A percentile compares a stretch with the other conserved stretches of the same genome.
phyloP scores from a whole-genome alignment of 1,140 invertebrate genomes.

The Lepeophtheirus salmonis region DNA sequence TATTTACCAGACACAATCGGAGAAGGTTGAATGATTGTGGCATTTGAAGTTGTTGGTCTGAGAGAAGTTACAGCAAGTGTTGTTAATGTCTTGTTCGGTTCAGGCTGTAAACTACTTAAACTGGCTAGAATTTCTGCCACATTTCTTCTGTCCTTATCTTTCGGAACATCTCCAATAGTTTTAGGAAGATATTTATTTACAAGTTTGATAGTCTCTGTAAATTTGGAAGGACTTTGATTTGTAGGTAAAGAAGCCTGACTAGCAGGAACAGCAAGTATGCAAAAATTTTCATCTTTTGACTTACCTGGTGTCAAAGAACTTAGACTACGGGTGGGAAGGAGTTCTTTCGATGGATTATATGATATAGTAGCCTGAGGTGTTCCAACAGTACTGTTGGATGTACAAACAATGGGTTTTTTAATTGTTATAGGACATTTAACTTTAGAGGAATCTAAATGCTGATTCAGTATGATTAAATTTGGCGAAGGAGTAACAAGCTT shows the following conservation, averaged over 20 bases:
- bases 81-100: not conserved
- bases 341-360: too few species aligned
- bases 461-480: not conserved
- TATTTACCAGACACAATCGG: not conserved
- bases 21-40: not conserved
- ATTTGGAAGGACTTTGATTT: too few species aligned
- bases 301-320: not conserved
- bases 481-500: not conserved
- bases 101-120: slow-evolving; percentile 2
- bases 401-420: not conserved
- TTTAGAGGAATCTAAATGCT: not conserved
- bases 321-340: not conserved
- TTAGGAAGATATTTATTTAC: not conserved
- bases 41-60: not conserved
- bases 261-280: not conserved
- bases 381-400: not conserved
- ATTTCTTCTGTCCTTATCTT: slow-evolving; percentile 6
- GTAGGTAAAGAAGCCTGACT: not conserved
- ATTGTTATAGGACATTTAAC: not conserved
- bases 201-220: not conserved
- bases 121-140: slow-evolving; percentile 13
- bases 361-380: not conserved
- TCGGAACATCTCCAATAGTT: not conserved
- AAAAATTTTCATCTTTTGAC: not conserved
- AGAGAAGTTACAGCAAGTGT: not conserved